Conservation (phyloP, 2,797 vertebrate species). For the Acipenser transmontanus region DNA sequence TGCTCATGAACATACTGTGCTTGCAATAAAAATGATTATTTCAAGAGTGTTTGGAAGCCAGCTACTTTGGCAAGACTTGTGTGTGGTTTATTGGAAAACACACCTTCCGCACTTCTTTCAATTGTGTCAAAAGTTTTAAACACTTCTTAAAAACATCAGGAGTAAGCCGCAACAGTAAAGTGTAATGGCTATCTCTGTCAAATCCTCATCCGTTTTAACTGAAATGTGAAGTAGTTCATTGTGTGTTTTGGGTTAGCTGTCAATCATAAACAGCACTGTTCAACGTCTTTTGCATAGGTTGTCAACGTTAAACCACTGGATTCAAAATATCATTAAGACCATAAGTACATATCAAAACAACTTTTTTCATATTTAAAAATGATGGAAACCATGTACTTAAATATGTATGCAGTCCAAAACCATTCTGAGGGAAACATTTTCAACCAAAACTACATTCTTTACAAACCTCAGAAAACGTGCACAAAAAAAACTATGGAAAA, state of each 20-base stretch:
- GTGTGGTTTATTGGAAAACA: not conserved
- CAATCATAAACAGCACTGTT: not conserved
- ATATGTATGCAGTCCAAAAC: not conserved
- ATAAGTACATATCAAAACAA: not conserved
- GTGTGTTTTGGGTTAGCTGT: not conserved
- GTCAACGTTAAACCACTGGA: not conserved
- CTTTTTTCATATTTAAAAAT: not conserved
- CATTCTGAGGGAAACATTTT: not conserved
- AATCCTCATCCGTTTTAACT: too few species aligned
- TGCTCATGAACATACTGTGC: not conserved
- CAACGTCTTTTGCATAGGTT: not conserved
- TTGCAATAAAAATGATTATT: not conserved
- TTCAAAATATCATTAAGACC: not conserved
- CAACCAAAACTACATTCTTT: not conserved
- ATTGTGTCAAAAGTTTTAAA: not conserved
- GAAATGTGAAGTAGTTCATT: not conserved
- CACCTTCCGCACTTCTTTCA: not conserved
- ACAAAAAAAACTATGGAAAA: not conserved
- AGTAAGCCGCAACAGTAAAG: not conserved
- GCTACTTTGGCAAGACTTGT: not conserved
- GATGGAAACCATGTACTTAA: not conserved
- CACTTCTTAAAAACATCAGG: not conserved
- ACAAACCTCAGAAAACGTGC: not conserved
- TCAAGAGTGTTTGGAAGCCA: not conserved
- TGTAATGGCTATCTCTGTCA: not conserved